Percentiles rank a stretch among this genome's conserved stretches.
Evolutionary conservation across 2,888 invertebrate species (phyloP).

Genomic region (Hipparchia sbordonii): DNA sequence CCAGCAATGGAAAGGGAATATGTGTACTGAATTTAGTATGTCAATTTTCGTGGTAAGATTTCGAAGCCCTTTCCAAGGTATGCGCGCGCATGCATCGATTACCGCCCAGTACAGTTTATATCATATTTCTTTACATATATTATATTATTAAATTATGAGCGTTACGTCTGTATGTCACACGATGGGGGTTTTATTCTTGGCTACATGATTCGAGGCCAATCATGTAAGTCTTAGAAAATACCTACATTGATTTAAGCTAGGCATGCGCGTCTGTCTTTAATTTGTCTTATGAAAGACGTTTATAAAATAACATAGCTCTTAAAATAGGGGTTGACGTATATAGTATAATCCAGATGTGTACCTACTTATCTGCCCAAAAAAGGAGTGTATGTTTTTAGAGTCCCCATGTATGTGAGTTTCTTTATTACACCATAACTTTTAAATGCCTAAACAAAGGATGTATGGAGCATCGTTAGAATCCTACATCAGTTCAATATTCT

Average conservation of each 20-base stretch:
- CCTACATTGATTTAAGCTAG: constrained; percentile 36
- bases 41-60: constrained; percentile 21
- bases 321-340: too few species aligned
- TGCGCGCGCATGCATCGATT: constrained; percentile 79
- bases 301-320: too few species aligned
- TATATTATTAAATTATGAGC: constrained; percentile 66
- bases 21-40: constrained; percentile 1
- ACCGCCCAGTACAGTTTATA: constrained; percentile 53
- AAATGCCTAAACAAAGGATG: too few species aligned
- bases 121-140: constrained; percentile 60
- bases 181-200: constrained; percentile 42
- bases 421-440: too few species aligned
- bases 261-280: constrained; percentile 33
- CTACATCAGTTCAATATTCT: too few species aligned
- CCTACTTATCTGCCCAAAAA: neutral
- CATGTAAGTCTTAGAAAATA: constrained; percentile 22
- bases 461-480: too few species aligned
- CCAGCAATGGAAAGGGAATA: constrained; percentile 32
- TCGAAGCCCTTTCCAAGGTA: constrained; percentile 57
- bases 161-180: constrained; percentile 52
- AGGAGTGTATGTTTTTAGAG: too few species aligned
- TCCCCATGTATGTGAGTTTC: too few species aligned
- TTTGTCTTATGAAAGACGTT: neutral
- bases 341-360: too few species aligned
- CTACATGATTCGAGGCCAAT: constrained; percentile 16